Base-by-base conservation (phyloP, 2,113 vertebrate genomes). In the Xiphophorus maculatus region DNA sequence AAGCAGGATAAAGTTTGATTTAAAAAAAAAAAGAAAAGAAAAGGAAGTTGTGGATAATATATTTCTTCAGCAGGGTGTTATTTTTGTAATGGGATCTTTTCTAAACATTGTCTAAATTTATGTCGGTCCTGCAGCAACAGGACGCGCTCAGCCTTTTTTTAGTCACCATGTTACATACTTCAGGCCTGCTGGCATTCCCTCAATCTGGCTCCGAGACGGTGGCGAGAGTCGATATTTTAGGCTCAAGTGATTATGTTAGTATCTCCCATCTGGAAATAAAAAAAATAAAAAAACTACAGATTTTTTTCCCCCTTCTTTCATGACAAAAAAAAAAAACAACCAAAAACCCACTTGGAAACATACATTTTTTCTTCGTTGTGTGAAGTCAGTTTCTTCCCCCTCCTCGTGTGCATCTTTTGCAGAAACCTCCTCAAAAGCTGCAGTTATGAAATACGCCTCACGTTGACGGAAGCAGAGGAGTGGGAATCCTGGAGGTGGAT, bases 401-500 rank as follows among this genome's bases (percentile, higher is more conserved):
- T 42, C 42, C 11, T 76, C n/a, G 48, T 80, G 48, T 32, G 40
- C 75, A 54, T 71, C 58, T 27, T 30, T 69, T 79, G 58, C 17
- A 74, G 77, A 85, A 74, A 81, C 1, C 51, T 74, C 87, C 84
- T 67, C 83, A 79, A 42, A 42, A 85, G 69, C 69, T 77, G 76
- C 71, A 40, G 69, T 37, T 54, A 79, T 25, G 79, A 89, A 80
- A 76, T 73, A 65, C 25, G 54, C 69, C 54, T 69, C 37, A 42
- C 73, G 69, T 11, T 44, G 28, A 74, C 17, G 77, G 86, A 79
- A 74, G 76, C 63, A 68, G 1, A 28, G 51, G 69, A 71, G 79
- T 77, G 87, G 84, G 86, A 90, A 87, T 83, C 81, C 88, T 82
- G 90, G 86, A 84, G 92, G 89, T 80, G 90, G 91, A 89, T 83